Conservation (phyloP, 92 coral and sea anemone genomes). For the Hydrozoanthus gracilis region DNA sequence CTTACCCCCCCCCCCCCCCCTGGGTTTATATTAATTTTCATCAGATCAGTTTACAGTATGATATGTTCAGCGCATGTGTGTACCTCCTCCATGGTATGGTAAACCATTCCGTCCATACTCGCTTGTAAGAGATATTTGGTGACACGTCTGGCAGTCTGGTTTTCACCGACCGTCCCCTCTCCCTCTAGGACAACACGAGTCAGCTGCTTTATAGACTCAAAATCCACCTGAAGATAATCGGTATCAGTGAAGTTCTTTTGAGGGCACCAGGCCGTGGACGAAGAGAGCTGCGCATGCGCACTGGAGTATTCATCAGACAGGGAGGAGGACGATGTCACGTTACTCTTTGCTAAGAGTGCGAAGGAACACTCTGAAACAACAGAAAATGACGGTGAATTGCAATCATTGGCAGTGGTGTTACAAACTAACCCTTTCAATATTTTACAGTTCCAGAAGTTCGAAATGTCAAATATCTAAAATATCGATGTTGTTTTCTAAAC, state of each 20-base stretch:
- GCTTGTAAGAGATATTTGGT: constrained; percentile 70
- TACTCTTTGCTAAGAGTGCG: constrained; percentile 57
- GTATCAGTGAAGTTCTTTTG: constrained; percentile 52
- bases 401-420: no score
- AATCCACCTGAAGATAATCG: constrained; percentile 55
- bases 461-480: no score
- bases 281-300: constrained; percentile 65
- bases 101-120: constrained; percentile 58
- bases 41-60: neutral
- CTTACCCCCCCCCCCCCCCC: no score
- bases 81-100: constrained; percentile 63
- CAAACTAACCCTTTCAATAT: no score
- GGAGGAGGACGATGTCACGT: constrained; percentile 72
- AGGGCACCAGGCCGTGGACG: constrained; percentile 77
- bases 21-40: neutral
- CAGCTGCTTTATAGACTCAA: neutral
- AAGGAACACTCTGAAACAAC: constrained; percentile 52
- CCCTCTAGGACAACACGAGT: neutral
- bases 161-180: constrained; percentile 54
- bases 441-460: no score
- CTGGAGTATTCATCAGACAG: constrained; percentile 64
- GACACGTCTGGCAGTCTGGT: constrained; percentile 68
- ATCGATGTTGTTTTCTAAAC: no score
- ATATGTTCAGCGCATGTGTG: neutral
- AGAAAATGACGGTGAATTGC: no score